Conservation (phyloP, 1,140 invertebrate species). For the Drusus annulatus region DNA sequence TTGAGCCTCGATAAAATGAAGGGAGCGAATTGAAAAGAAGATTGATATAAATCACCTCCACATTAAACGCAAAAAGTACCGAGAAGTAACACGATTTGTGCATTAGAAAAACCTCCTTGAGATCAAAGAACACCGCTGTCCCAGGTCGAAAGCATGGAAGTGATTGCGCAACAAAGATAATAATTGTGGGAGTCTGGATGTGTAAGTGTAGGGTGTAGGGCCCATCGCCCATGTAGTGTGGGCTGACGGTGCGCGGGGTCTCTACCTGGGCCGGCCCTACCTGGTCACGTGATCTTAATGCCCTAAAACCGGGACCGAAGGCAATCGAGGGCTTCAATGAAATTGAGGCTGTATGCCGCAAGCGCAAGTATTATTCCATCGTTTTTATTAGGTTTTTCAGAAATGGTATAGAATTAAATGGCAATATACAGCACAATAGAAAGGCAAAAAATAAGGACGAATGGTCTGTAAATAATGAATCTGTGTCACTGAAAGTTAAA, state of each 20-base stretch:
- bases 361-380: too few species aligned
- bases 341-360: background rate
- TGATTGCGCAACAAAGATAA: conserved; percentile 29
- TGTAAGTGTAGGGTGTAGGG: background rate
- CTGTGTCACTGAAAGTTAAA: too few species aligned
- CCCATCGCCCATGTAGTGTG: background rate
- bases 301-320: background rate
- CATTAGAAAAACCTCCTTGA: background rate
- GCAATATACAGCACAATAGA: too few species aligned
- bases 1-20: too few species aligned
- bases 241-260: background rate
- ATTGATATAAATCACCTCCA: too few species aligned
- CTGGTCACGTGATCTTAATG: background rate
- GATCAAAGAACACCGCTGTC: background rate
- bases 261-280: conserved; percentile 16
- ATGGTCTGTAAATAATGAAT: too few species aligned
- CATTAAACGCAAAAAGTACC: too few species aligned
- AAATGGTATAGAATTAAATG: too few species aligned
- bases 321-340: background rate
- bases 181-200: conserved; percentile 7
- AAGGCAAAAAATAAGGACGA: too few species aligned
- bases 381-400: too few species aligned
- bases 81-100: background rate
- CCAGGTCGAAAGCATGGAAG: background rate
- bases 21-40: too few species aligned